Conservation (phyloP, 2,888 invertebrate species). For the Nemoura dubitans region DNA sequence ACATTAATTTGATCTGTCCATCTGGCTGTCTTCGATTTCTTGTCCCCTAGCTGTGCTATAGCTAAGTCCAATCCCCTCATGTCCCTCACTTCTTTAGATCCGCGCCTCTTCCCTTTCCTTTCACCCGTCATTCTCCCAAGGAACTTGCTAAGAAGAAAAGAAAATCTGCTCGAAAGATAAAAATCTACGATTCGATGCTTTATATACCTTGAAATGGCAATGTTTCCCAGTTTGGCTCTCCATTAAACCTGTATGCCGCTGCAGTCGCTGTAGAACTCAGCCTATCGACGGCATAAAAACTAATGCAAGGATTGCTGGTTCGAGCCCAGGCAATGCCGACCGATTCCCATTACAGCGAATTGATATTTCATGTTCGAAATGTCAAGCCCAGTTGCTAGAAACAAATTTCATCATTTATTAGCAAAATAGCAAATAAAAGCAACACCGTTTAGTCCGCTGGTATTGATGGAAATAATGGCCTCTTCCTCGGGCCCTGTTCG, state of each 20-base stretch:
- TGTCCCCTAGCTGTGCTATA: constrained; percentile 27
- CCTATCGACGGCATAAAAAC: constrained; percentile 15
- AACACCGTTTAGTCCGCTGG: not conserved
- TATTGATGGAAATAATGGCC: constrained; percentile 3
- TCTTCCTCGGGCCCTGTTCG: not conserved
- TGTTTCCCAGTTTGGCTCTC: constrained; percentile 25
- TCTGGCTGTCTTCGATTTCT: constrained; percentile 36
- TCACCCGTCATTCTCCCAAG: constrained; percentile 18
- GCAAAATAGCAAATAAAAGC: constrained; percentile 1
- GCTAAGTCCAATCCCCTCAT: not conserved
- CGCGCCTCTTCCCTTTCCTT: constrained; percentile 22
- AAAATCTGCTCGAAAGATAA: constrained; percentile 29
- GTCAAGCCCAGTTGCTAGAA: constrained; percentile 14
- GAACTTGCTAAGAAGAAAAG: constrained; percentile 23
- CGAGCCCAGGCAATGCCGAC: constrained; percentile 8
- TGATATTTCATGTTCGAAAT: constrained; percentile 27
- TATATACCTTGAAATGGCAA: constrained; percentile 25
- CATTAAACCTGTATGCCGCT: constrained; percentile 18
- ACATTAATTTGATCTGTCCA: constrained; percentile 40
- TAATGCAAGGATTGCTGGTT: not conserved
- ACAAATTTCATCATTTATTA: constrained; percentile 30
- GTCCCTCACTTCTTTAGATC: not conserved
- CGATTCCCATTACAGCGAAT: not conserved
- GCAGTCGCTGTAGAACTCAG: not conserved
- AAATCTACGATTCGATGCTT: constrained; percentile 28